Evolutionary conservation across 2,113 vertebrate genomes (phyloP).

Genomic region (Pelusios castaneus): DNA sequence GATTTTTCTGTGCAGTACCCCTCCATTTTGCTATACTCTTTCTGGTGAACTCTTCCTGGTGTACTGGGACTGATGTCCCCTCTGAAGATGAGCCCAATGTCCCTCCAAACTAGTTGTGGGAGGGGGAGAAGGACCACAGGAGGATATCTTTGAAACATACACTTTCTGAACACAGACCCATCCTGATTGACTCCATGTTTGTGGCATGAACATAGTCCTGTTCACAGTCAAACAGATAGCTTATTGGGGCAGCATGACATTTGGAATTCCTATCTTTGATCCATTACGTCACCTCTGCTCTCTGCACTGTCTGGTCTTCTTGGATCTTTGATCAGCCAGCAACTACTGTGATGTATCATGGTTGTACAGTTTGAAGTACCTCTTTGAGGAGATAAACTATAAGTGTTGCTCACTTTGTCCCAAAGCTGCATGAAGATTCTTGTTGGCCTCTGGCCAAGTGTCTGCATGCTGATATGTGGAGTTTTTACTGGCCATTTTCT

Average conservation of each 20-base stretch:
- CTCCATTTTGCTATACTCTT: background rate
- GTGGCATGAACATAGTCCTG: background rate
- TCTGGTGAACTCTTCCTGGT: background rate
- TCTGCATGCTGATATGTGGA: too few species aligned
- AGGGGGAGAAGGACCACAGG: too few species aligned
- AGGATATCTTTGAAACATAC: too few species aligned
- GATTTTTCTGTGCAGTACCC: background rate
- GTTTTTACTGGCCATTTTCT: too few species aligned
- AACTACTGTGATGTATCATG: too few species aligned
- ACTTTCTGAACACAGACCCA: too few species aligned
- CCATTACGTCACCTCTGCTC: background rate
- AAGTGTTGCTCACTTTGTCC: too few species aligned
- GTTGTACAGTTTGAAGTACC: background rate
- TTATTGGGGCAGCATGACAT: background rate
- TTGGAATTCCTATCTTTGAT: background rate
- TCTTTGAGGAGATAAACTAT: background rate
- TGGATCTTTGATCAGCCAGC: background rate
- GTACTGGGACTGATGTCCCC: background rate
- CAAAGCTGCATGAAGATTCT: too few species aligned
- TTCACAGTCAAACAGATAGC: background rate
- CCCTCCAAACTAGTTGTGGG: background rate
- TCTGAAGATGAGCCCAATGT: background rate
- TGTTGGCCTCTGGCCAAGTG: too few species aligned
- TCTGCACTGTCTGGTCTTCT: background rate
- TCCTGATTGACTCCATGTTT: background rate